Base-by-base conservation (phyloP, 2,113 vertebrate genomes). In the Centropus bengalensis region DNA sequence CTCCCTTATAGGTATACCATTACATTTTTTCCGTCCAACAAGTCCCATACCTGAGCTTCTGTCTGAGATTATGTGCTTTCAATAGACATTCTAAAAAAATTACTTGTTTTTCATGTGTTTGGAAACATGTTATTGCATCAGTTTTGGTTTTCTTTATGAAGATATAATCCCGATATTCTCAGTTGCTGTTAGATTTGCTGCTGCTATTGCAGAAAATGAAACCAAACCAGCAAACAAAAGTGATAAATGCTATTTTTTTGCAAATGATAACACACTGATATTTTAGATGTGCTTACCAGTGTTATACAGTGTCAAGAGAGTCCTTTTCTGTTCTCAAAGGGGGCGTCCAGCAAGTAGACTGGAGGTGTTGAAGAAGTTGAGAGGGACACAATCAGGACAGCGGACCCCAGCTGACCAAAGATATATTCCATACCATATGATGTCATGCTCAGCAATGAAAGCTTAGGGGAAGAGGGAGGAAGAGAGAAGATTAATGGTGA, bases 301-400 rank as follows among this genome's bases (percentile, higher is more conserved):
- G 14, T 6, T 60, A 19, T 19, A 45, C 2, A 63, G 3, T 33
- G 5, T 36, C 30, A 84, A 32, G 11, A 10, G 77, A 60, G 20
- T 27, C 5, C 6, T 69, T 69, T 60, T 60, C n/a, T 27, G 12
- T 19, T 90, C 60, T 78, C 17, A 5, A 3, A 40, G 28, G 8
- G 6, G 1, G 11, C 3, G 1, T 13, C 7, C 12, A 44, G 10
- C 0, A 1, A 66, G 9, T 7, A 82, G 5, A 10, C 26, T 52
- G 7, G 8, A 2, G 1, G 0, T 22, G 2, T 28, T 27, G 18
- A 60, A 21, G 8, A 24, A 56, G 10, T 2, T 51, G 21, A 12
- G 7, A 59, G 11, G 7, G 3, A 9, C 28, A 40, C 28, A 51
- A 3, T 2, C 0, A 0, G 23, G 23, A 64, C 6, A 54, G 17